Conservation (phyloP, 2,797 vertebrate genomes). For the Mormyrus hasselquistii region DNA sequence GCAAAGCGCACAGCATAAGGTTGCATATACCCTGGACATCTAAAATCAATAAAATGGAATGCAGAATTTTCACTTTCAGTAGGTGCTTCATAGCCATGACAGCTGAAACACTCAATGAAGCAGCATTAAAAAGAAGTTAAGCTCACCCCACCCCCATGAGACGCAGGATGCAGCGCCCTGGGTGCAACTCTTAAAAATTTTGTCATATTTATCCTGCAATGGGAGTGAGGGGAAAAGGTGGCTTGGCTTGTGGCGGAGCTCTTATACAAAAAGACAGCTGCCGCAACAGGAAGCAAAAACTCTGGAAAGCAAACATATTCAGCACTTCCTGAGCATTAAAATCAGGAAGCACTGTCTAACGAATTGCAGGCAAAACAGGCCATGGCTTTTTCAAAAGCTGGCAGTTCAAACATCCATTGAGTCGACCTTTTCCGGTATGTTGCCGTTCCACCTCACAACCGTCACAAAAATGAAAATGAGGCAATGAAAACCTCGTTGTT, state of each 20-base stretch:
- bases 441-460: not conserved
- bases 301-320: conserved; percentile 19
- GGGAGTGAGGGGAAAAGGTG: not conserved
- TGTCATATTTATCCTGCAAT: not conserved
- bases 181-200: not conserved
- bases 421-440: not conserved
- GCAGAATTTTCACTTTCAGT: conserved; percentile 1
- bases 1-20: not conserved
- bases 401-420: not conserved
- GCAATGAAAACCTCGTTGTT: not conserved
- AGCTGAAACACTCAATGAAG: not conserved
- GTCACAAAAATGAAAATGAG: not conserved
- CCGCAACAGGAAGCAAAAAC: conserved; percentile 14
- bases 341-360: conserved; percentile 30
- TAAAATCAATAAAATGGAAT: not conserved
- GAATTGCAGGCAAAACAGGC: not conserved
- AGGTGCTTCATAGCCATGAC: not conserved
- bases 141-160: not conserved
- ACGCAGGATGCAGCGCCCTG: not conserved
- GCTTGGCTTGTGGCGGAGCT: not conserved
- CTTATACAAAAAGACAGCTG: conserved; percentile 5
- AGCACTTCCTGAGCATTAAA: conserved; percentile 23
- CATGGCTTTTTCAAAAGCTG: not conserved
- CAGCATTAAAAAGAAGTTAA: not conserved
- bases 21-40: not conserved